Conservation (phyloP, 2,888 invertebrate species). For the Cataglyphis rosenhaueri region DNA sequence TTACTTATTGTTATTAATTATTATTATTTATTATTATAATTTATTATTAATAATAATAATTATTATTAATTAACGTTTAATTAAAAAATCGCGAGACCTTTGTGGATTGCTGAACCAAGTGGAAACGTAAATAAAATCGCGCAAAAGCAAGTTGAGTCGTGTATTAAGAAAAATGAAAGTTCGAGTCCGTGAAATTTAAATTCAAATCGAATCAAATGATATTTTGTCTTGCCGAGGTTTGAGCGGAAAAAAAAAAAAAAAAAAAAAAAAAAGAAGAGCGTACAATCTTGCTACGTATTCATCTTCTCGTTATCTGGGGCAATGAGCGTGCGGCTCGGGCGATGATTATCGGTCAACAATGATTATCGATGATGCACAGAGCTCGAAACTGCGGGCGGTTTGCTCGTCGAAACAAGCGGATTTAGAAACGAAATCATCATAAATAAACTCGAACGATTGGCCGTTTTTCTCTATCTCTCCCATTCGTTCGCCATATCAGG, state of each 20-base stretch:
- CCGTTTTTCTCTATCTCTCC: constrained; percentile 17
- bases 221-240: constrained; percentile 22
- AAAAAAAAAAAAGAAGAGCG: no score
- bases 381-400: background rate
- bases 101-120: background rate
- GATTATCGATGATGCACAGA: constrained; percentile 44
- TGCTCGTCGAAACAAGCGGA: background rate
- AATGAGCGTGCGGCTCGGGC: background rate
- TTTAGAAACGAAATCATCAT: constrained; percentile 22
- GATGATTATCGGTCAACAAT: background rate
- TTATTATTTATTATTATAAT: no score
- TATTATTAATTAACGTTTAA: background rate
- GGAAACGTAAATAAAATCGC: constrained; percentile 23
- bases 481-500: background rate
- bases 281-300: constrained; percentile 43
- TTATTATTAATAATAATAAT: no score
- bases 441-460: constrained; percentile 17
- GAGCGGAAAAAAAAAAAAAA: background rate
- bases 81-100: background rate
- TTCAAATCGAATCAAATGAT: background rate
- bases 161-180: constrained; percentile 36
- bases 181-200: background rate
- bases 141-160: constrained; percentile 3
- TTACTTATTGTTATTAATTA: no score
- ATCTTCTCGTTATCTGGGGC: constrained; percentile 62